Evolutionary conservation across 2,113 vertebrate genomes (phyloP).

Genomic region (Pantherophis guttatus): DNA sequence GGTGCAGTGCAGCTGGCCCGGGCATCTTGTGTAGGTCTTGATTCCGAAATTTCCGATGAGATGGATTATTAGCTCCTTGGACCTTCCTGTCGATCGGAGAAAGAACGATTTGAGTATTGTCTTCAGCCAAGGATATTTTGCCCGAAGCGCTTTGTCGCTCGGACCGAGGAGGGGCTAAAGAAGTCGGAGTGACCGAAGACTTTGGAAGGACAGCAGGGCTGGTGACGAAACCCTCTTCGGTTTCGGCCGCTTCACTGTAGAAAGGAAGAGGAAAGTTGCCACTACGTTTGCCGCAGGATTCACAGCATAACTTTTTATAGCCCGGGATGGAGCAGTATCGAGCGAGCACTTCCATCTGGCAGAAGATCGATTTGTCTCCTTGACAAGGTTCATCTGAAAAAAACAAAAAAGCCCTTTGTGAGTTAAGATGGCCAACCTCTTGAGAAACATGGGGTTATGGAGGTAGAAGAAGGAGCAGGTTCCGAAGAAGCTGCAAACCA

Average conservation of each 20-base stretch:
- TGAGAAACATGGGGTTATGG: background rate
- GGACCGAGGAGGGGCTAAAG: conserved; percentile 43
- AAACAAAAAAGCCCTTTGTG: conserved; percentile 42
- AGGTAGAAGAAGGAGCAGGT: background rate
- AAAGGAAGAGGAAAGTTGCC: conserved; percentile 62
- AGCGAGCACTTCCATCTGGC: conserved; percentile 94
- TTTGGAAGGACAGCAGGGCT: conserved; percentile 59
- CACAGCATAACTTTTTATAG: conserved; percentile 91
- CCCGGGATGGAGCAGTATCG: conserved; percentile 96
- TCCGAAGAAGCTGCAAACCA: background rate
- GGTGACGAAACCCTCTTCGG: conserved; percentile 60
- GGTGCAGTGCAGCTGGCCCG: conserved; percentile 19
- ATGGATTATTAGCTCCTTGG: conserved; percentile 17
- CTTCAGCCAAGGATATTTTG: background rate
- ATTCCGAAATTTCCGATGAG: conserved; percentile 46
- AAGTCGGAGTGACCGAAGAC: conserved; percentile 56
- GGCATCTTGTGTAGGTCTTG: conserved; percentile 46
- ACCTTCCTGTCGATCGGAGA: conserved; percentile 29
- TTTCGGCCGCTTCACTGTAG: conserved; percentile 71
- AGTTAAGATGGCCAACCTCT: background rate
- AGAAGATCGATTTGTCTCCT: conserved; percentile 97
- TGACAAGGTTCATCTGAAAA: conserved; percentile 88
- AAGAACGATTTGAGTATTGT: background rate
- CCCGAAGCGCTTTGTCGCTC: conserved; percentile 55
- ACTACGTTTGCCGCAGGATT: conserved; percentile 81